Base-by-base conservation (phyloP, 1,140 invertebrate species). In the Aphaenogaster ashmeadi region DNA sequence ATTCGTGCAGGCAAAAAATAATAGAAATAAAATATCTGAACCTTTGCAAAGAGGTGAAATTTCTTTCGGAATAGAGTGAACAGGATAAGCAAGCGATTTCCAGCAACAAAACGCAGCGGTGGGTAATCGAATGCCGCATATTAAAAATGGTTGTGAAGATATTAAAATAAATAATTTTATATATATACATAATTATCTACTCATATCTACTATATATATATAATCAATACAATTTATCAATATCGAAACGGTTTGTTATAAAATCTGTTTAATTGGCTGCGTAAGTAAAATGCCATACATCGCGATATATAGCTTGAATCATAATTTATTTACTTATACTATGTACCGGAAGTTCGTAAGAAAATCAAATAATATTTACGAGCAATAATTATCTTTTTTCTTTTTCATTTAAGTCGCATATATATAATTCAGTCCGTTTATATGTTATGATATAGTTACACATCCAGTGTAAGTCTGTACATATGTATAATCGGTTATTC, bases 291-390 rank as follows among this genome's bases (percentile, higher is more conserved):
- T 62, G 56, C 56, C 56, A 60, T 78, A 78, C 56, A 62, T 44
- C 56, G 56, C 75, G 56, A 62, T 33, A 62, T 33, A 41, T 58
- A 78, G 15, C 15, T 33, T 47, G 38, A 78, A 15, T 78, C 75
- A 44, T 78, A 78, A 78, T 78, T 78, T 78, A 78, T 74, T 78
- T 78, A 60, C 56, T 44, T 77, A 77, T 78, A 18, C 50, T 78
- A 60, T 27, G 38, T 77, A 78, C 56, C 21, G 15, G 9, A 44
- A 78, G 8, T 78, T 78, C 27, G 15, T 62, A 78, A 78, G 38
- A 60, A 60, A 60, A 60, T 60, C 75, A 78, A 69, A 69, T 69
- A 69, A 69, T 69, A 69, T 69, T 69, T 69, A 62, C 27, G 38
- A 60, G 15, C 38, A 78, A 78, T 78, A 78, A 60, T 60, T 21